Evolutionary conservation across 2,113 vertebrate genomes (phyloP), one percentile per base, ranked within the genome.

Genomic region (Triplophysa dalaica): DNA sequence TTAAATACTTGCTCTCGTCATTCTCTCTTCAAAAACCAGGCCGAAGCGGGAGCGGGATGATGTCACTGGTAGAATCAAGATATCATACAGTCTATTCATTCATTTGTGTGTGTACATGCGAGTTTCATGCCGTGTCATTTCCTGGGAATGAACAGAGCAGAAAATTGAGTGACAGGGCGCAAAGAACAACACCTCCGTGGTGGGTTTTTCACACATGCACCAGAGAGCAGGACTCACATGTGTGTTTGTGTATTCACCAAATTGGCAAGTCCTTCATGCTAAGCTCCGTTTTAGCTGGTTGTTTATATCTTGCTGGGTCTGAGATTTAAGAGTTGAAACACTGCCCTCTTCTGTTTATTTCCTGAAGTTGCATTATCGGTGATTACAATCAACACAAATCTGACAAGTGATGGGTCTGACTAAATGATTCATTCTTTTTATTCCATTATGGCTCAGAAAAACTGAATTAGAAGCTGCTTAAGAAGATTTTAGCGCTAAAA

Each of bases 121-220:
- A 80, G 77, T 38, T 38, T 82, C 66, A 80, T 62, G 77, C 22
- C 45, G 21, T 86, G 86, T 85, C 83, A 86, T 85, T 89, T 91
- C 90, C 88, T 87, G 86, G 82, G 87, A 85, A 75, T 88, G 86
- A 91, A 88, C 86, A 82, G 85, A 85, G 68, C 82, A 87, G 88
- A 87, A 90, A 89, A 81, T 83, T 21, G 41, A 70, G 26, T 52
- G 75, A 16, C 77, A 38, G 69, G 76, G 77, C 77, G 63, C 63
- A 19, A 52, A 74, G 72, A 85, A 80, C 81, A 60, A 74, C 83
- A 80, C 83, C 86, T 87, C 85, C 69, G 84, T 86, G 87, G 88
- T 84, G 86, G 85, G 76, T 74, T 74, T 86, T 87, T 89, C 65
- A 80, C 58, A 72, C 65, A 79, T 50, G 13, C 78, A 70, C n/a